Base-by-base conservation (phyloP, 2,113 vertebrate species). In the Caloenas nicobarica region DNA sequence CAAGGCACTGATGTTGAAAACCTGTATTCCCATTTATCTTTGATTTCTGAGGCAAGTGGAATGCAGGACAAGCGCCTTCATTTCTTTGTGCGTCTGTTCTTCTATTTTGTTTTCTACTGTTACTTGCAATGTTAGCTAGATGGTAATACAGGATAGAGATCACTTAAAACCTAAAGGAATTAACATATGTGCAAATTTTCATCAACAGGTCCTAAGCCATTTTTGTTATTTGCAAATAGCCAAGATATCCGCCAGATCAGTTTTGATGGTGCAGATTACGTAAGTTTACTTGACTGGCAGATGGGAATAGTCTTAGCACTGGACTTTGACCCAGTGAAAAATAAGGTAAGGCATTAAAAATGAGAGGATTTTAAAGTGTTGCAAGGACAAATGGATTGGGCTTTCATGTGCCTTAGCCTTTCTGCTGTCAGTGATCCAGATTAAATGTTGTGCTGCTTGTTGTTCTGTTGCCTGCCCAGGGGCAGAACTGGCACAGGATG, bases 291-390 rank as follows among this genome's bases (percentile, higher is more conserved):
- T 77, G 97, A 98, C 81, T 98, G 98, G 95, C 98, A 99, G 50
- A 98, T 98, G 97, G 99, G 98, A 94, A 86, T 50, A 89, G 98
- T 99, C 88, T 96, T 98, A 95, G 98, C 99, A 57, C 92, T 99
- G 88, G 99, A 99, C 95, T 98, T 98, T 84, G 99, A 99, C 94
- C 99, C 99, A 0, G 98, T 99, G 78, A 98, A 98, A 95, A 98
- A 98, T 83, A 98, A 98, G 96, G 99, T 99, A 97, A 97, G 98
- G 76, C 51, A 97, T 97, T 96, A 89, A 94, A 78, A 56, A 90
- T 72, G 84, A 95, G 93, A 86, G 96, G 95, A 95, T 91, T 88
- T 95, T 85, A 40, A 83, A 94, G 84, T 95, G 81, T 73, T 90
- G 34, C 86, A 92, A 97, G 94, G 93, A 96, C 89, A 95, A 81